phyloP scores from a whole-genome alignment of 2,888 invertebrate genomes.

The Lingula anatina region DNA sequence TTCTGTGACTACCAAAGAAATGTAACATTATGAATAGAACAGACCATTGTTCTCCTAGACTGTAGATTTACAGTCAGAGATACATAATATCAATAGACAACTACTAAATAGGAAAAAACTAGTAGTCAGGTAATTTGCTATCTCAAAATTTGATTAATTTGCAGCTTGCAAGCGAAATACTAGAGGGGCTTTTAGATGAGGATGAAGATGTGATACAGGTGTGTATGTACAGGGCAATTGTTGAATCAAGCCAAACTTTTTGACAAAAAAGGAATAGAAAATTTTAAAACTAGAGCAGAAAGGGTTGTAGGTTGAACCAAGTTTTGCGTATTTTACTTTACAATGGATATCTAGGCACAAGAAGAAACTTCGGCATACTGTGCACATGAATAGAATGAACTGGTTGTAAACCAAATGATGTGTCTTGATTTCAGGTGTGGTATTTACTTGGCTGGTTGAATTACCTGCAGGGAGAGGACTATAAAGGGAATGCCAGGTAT shows the following conservation, averaged over 20 bases:
- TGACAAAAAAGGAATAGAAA: too few relatives aligned
- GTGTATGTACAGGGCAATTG: too few relatives aligned
- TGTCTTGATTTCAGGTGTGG: conserved; percentile 50
- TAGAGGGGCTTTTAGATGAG: conserved; percentile 52
- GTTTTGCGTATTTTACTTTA: background rate
- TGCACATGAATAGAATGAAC: too few relatives aligned
- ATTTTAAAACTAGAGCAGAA: too few relatives aligned
- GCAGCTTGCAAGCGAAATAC: conserved; percentile 47
- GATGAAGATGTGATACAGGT: conserved; percentile 52
- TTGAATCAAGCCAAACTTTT: too few relatives aligned
- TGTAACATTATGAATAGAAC: conserved; percentile 2
- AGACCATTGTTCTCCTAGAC: background rate
- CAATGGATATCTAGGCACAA: too few relatives aligned
- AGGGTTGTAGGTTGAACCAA: too few relatives aligned
- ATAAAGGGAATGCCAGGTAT: conserved; percentile 45
- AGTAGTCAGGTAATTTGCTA: conserved; percentile 43
- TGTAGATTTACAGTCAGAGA: conserved; percentile 8
- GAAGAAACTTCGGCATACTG: too few relatives aligned
- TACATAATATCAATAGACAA: conserved; percentile 47
- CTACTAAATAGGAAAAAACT: conserved; percentile 52
- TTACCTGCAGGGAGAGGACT: conserved; percentile 49
- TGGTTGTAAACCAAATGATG: too few relatives aligned
- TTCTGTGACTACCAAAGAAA: background rate
- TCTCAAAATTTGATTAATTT: too few relatives aligned
- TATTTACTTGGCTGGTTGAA: conserved; percentile 54